Evolutionary conservation across 2,888 invertebrate species (phyloP).

Genomic region (Arrhopalites spinosus): DNA sequence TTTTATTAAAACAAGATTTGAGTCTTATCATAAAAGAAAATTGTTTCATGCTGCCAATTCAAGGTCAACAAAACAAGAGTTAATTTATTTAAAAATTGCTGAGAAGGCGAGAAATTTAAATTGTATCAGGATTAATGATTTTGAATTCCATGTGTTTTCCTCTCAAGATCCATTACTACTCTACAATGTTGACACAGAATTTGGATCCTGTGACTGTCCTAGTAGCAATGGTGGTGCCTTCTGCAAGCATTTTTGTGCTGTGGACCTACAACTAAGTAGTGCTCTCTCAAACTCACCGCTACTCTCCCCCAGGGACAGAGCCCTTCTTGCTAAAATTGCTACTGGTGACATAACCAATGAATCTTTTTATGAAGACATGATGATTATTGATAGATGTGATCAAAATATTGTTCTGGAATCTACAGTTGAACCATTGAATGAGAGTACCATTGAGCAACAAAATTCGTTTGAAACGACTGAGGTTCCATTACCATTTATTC

Average conservation of each 20-base stretch:
- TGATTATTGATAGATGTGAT: no score
- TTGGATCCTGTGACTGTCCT: neutral
- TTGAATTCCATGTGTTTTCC: neutral
- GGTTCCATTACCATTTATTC: no score
- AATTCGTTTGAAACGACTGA: no score
- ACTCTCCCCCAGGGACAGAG: neutral
- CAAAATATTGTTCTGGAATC: neutral
- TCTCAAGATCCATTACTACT: neutral
- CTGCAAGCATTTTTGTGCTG: neutral
- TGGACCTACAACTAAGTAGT: neutral
- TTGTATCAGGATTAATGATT: neutral
- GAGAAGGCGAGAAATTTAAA: neutral
- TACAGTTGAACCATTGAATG: neutral
- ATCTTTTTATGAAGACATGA: neutral
- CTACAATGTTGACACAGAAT: neutral
- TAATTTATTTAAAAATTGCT: neutral
- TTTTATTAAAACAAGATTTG: neutral
- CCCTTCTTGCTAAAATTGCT: neutral
- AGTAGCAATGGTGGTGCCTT: neutral
- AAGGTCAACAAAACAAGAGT: neutral
- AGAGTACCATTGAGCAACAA: neutral
- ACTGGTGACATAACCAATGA: neutral
- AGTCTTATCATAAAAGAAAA: neutral
- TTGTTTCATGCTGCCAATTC: neutral
- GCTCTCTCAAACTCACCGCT: neutral